These are phyloP conservation scores for Pseudachorutes palmiensis DNA, from an alignment of 1,140 invertebrate species.

Conservation along the genomic window DNA sequence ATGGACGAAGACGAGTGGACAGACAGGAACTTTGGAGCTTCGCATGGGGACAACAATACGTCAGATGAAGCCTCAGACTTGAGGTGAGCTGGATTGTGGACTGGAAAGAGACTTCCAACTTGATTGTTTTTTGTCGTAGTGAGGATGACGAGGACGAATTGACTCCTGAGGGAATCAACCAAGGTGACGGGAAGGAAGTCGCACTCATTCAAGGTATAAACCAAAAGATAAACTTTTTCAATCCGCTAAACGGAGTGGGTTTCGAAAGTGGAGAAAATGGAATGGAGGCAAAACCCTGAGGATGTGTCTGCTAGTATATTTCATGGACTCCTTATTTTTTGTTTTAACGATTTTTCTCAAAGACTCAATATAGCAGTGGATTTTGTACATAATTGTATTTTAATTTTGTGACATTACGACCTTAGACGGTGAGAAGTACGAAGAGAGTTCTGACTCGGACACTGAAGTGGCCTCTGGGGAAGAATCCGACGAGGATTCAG, in stretches of 20 bases:
- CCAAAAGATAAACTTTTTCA: not conserved
- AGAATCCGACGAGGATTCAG: conserved; percentile 47
- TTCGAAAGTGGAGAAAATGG: no score
- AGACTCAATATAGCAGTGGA: no score
- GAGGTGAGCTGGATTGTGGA: conserved; percentile 48
- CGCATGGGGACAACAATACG: conserved; percentile 58
- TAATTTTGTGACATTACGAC: no score
- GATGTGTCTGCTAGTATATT: no score
- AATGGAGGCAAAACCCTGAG: no score
- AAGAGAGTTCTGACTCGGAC: conserved; percentile 35
- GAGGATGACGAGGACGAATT: conserved; percentile 31
- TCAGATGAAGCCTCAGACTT: conserved; percentile 64
- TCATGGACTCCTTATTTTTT: no score
- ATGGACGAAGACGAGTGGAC: conserved; percentile 91
- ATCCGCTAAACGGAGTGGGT: no score
- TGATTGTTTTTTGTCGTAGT: not conserved
- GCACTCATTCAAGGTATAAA: not conserved
- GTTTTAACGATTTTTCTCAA: no score
- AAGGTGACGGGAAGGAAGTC: conserved; percentile 1
- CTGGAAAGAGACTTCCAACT: not conserved
- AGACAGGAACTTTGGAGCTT: conserved; percentile 75
- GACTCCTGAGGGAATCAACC: conserved; percentile 33
- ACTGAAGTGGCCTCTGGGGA: conserved; percentile 42
- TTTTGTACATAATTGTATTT: no score
- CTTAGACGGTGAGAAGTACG: conserved; percentile 6